These are phyloP conservation scores for Phoxinus dragarum DNA, from an alignment of 2,797 vertebrate genomes.

Conservation along the genomic window DNA sequence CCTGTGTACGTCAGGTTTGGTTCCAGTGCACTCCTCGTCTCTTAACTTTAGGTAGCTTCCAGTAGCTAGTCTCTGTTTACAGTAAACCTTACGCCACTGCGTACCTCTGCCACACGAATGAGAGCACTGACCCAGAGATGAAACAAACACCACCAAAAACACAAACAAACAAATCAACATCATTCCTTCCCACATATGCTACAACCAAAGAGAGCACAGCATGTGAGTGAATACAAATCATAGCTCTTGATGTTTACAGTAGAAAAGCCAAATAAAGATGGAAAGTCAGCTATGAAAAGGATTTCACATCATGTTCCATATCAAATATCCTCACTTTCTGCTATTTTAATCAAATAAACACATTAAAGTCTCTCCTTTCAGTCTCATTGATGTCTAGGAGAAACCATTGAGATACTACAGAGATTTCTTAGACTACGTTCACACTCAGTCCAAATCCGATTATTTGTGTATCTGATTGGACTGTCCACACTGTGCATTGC, in stretches of 20 bases:
- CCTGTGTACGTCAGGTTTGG: conserved; percentile 75
- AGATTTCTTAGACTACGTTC: neutral
- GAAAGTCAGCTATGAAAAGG: neutral
- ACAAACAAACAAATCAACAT: neutral
- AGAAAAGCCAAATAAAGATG: neutral
- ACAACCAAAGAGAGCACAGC: neutral
- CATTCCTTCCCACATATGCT: neutral
- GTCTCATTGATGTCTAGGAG: neutral
- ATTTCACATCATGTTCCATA: neutral
- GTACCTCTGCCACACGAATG: conserved; percentile 85
- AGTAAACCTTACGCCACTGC: conserved; percentile 85
- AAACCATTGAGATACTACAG: neutral
- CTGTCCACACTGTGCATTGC: neutral
- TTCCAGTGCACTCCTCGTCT: conserved; percentile 77
- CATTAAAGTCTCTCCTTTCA: neutral
- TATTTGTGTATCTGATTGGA: neutral
- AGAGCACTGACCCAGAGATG: conserved; percentile 80
- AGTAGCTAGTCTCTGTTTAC: conserved; percentile 87
- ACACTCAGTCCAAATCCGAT: neutral
- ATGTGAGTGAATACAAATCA: neutral
- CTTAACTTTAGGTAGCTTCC: conserved; percentile 82
- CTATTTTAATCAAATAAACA: neutral
- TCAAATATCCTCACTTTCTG: neutral
- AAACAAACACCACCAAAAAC: conserved; percentile 33
- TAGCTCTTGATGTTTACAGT: neutral